Evolutionary conservation across 2,888 invertebrate genomes (phyloP).

Genomic region (Sepioteuthis lessoniana): DNA sequence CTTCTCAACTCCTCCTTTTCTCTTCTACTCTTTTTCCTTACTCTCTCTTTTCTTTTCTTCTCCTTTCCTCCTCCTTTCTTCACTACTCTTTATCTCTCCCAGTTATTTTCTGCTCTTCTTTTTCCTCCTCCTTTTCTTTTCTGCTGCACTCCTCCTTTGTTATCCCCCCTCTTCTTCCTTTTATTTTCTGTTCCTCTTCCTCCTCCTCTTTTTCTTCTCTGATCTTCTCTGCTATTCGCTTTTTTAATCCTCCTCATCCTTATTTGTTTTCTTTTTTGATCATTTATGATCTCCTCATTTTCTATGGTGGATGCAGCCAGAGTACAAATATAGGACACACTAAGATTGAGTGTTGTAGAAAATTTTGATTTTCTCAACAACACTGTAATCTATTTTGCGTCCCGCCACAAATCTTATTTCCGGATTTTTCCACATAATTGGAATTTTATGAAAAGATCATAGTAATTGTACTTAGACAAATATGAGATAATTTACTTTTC

Average conservation of each 20-base stretch:
- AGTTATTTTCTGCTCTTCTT: too few relatives aligned
- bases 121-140: too few relatives aligned
- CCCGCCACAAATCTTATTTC: constrained; percentile 33
- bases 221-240: too few relatives aligned
- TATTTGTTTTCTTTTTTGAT: too few relatives aligned
- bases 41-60: neutral
- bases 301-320: neutral
- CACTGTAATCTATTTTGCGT: constrained; percentile 2
- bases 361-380: constrained; percentile 33
- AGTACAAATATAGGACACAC: constrained; percentile 33
- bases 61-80: neutral
- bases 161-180: too few relatives aligned
- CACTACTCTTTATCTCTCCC: neutral
- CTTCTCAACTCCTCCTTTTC: neutral
- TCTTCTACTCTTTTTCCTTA: neutral
- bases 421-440: constrained; percentile 19
- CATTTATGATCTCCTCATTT: too few relatives aligned
- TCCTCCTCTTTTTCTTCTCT: too few relatives aligned
- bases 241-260: too few relatives aligned
- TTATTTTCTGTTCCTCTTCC: too few relatives aligned
- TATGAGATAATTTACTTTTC: constrained; percentile 11
- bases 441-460: neutral
- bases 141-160: too few relatives aligned
- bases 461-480: constrained; percentile 16
- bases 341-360: neutral